Conservation (phyloP, 2,888 invertebrate species). For the Adelphocoris suturalis region DNA sequence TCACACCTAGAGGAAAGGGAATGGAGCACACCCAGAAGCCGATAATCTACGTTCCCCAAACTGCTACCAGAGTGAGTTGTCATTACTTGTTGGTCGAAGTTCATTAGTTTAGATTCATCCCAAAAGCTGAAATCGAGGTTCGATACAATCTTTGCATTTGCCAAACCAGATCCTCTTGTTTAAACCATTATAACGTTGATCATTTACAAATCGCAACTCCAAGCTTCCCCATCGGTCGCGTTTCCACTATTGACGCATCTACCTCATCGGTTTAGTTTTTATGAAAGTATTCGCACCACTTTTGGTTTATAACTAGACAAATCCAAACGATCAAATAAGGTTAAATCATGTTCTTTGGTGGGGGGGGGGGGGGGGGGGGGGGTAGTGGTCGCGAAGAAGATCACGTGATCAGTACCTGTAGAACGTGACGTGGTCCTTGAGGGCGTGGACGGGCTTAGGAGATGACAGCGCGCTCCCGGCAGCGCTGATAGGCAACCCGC, state of each 20-base stretch:
- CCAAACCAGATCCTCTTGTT: too few species aligned
- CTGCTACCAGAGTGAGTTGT: too few species aligned
- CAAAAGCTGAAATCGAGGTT: too few species aligned
- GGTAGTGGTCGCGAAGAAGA: neutral
- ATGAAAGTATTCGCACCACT: neutral
- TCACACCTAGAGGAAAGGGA: too few species aligned
- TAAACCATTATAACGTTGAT: too few species aligned
- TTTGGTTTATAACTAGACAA: neutral
- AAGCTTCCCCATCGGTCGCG: neutral
- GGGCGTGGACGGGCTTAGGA: constrained; percentile 87
- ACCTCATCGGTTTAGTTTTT: neutral
- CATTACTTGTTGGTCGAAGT: too few species aligned
- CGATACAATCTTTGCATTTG: too few species aligned
- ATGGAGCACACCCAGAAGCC: too few species aligned
- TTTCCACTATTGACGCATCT: neutral
- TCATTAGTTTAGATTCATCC: too few species aligned
- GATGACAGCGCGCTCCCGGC: constrained; percentile 80
- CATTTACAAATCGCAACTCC: neutral
- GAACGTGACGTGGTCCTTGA: constrained; percentile 70
- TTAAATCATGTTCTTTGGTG: neutral
- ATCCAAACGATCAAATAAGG: neutral
- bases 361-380: neutral
- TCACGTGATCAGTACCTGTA: constrained; percentile 59
- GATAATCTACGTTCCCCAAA: too few species aligned
- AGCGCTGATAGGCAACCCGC: neutral